Percentiles rank a stretch among this genome's conserved stretches.
Evolutionary conservation across 2,113 vertebrate genomes (phyloP).

Genomic region (Sterrhoptilus dennistouni): DNA sequence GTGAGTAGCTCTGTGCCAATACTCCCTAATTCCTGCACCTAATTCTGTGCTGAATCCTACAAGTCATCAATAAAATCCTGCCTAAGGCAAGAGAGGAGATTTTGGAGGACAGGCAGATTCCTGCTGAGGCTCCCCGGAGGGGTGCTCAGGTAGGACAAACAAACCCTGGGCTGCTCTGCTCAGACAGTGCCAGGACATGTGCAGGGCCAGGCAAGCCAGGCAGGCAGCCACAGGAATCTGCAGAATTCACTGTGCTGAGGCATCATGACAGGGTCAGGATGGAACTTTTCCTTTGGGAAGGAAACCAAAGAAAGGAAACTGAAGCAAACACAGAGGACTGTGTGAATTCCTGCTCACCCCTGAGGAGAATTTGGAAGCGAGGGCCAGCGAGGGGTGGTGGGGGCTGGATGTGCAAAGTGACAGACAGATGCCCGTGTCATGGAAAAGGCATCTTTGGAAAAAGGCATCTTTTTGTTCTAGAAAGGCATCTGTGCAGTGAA

Average conservation of each 20-base stretch:
- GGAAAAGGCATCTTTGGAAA: background rate
- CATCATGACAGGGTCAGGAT: background rate
- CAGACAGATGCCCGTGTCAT: background rate
- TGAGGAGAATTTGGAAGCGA: rapidly evolving
- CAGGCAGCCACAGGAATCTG: background rate
- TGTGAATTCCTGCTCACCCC: background rate
- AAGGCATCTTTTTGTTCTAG: background rate
- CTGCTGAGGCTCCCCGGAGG: background rate
- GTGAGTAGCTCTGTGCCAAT: background rate
- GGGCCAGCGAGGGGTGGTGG: background rate
- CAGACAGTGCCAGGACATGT: background rate
- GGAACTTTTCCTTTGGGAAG: background rate
- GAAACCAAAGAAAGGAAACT: background rate
- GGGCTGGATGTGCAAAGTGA: background rate
- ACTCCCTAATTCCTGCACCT: background rate
- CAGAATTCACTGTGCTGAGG: background rate
- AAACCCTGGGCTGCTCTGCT: background rate
- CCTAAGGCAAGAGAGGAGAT: background rate
- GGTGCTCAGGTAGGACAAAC: background rate
- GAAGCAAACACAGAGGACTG: background rate
- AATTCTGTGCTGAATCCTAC: background rate
- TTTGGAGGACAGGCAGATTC: background rate
- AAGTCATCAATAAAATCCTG: background rate
- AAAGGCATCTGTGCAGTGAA: background rate
- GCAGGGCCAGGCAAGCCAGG: background rate